Conservation (phyloP, 2,113 vertebrate species). For the Pelvicachromis taeniatus region DNA sequence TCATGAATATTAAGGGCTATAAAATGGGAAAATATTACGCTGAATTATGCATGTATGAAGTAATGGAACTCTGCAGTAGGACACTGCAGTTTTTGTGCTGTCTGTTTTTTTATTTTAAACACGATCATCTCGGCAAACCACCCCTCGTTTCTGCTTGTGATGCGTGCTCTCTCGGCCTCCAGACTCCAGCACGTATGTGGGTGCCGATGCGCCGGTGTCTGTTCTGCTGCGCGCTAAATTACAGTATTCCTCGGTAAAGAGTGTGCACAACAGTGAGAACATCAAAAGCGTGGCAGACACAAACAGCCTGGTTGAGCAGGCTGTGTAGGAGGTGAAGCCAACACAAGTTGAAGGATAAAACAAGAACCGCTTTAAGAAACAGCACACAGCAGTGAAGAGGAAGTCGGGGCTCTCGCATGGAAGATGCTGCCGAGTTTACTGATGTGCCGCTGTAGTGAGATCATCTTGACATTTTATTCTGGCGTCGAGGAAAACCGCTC, state of each 20-base stretch:
- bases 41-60: constrained; percentile 66
- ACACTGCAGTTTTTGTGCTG: constrained; percentile 26
- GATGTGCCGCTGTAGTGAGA: background rate
- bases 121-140: constrained; percentile 6
- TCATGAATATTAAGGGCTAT: constrained; percentile 66
- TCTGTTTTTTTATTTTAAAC: constrained; percentile 21
- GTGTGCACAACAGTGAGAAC: background rate
- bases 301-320: constrained; percentile 19
- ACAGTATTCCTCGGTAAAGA: constrained; percentile 1
- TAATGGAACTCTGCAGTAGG: constrained; percentile 44
- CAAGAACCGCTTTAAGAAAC: constrained; percentile 25
- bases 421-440: background rate
- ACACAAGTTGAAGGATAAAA: constrained; percentile 28
- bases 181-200: constrained; percentile 6
- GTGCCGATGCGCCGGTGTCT: background rate
- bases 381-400: background rate
- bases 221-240: background rate
- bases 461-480: background rate
- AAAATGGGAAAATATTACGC: constrained; percentile 56
- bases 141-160: background rate
- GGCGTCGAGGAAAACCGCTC: background rate
- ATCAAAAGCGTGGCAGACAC: constrained; percentile 24
- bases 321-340: constrained; percentile 43
- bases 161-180: background rate
- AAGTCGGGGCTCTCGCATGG: background rate